phyloP scores from a whole-genome alignment of 2,113 vertebrate species.

The Antidorcas marsupialis region DNA sequence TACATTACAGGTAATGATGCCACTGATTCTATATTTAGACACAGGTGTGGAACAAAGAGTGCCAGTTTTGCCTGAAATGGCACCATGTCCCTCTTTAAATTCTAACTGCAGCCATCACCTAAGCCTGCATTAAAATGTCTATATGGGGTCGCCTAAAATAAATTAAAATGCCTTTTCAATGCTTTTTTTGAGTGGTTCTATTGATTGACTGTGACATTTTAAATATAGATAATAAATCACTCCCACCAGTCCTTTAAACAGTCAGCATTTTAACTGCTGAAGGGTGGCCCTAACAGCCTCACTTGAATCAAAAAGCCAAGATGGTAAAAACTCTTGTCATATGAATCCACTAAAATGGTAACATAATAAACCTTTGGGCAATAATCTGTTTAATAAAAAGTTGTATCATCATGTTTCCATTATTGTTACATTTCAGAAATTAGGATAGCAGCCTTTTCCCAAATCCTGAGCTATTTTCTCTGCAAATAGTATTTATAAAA shows the following conservation, averaged over 20 bases:
- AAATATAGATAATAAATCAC: conserved; percentile 31
- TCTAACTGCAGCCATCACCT: conserved; percentile 19
- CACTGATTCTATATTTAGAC: conserved; percentile 54
- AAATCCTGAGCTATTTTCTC: conserved; percentile 38
- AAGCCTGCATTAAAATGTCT: neutral
- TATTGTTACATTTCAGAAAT: conserved; percentile 45
- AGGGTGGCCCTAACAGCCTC: neutral
- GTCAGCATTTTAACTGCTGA: neutral
- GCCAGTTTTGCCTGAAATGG: conserved; percentile 42
- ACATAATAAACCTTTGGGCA: conserved; percentile 26
- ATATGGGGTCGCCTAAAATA: neutral
- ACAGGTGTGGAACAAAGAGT: conserved; percentile 22
- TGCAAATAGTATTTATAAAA: conserved; percentile 58
- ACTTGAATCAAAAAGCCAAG: neutral
- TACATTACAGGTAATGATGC: conserved; percentile 42
- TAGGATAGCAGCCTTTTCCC: conserved; percentile 16
- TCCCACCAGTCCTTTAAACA: neutral
- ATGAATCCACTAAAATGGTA: neutral
- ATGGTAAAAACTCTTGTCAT: neutral
- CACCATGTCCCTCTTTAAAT: conserved; percentile 9
- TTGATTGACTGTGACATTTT: neutral
- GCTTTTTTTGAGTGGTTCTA: conserved; percentile 18
- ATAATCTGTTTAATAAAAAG: conserved; percentile 3
- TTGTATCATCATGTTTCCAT: conserved; percentile 13
- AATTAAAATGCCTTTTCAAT: conserved; percentile 30